phyloP scores from a whole-genome alignment of 2,797 vertebrate genomes.

The Anomalospiza imberbis region DNA sequence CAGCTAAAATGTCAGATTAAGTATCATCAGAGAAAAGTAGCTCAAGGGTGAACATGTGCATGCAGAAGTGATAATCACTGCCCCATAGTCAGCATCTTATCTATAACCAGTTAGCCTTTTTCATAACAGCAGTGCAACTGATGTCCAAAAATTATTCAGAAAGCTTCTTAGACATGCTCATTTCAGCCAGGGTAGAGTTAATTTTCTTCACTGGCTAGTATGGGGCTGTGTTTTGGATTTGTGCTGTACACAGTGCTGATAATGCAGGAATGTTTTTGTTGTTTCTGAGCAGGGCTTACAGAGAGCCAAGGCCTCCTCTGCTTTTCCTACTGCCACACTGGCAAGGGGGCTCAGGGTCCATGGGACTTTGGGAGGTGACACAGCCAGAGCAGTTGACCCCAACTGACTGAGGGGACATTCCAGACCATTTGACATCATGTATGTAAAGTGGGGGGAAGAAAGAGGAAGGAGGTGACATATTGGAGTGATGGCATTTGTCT shows the following conservation, averaged over 20 bases:
- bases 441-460: not conserved
- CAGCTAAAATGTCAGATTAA: constrained; percentile 29
- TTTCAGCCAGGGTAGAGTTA: not conserved
- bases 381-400: not conserved
- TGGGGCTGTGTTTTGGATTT: not conserved
- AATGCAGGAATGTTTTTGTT: not conserved
- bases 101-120: not conserved
- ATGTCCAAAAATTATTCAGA: not conserved
- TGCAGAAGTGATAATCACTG: constrained; percentile 1
- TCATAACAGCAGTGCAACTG: not conserved
- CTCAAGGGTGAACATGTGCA: not conserved
- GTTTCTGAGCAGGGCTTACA: not conserved
- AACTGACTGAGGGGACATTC: not conserved
- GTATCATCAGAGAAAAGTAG: not conserved
- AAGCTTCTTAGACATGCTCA: not conserved
- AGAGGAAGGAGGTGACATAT: not conserved
- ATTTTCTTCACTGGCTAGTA: not conserved
- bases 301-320: not conserved
- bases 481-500: not conserved
- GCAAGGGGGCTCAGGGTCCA: not conserved
- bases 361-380: not conserved
- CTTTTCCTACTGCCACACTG: accelerated
- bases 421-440: not conserved
- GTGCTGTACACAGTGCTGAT: not conserved
- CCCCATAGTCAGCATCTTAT: not conserved